Percentiles rank a stretch among this genome's conserved stretches.
Evolutionary conservation across 1,140 invertebrate genomes (phyloP).

Genomic region (Sitophilus oryzae): DNA sequence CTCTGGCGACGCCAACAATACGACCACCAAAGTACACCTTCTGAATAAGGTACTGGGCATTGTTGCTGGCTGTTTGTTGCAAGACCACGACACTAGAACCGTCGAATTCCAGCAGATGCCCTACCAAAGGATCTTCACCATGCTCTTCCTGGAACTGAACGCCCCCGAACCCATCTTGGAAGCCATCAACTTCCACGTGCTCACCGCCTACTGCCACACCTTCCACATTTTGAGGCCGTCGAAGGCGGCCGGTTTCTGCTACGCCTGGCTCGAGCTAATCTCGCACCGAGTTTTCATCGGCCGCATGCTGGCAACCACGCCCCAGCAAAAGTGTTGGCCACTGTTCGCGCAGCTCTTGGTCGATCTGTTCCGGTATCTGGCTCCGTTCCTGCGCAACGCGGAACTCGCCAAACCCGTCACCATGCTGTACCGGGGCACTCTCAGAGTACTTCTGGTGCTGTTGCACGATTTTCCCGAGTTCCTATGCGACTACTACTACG

Average conservation of each 20-base stretch:
- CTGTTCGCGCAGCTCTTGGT: conserved; percentile 88
- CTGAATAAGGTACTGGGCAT: conserved; percentile 95
- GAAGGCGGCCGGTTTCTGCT: conserved; percentile 95
- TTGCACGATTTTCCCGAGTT: conserved; percentile 99
- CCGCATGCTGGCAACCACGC: conserved; percentile 83
- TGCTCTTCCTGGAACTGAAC: conserved; percentile 95
- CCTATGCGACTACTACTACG: conserved; percentile 97
- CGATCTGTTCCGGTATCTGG: conserved; percentile 93
- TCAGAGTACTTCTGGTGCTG: conserved; percentile 91
- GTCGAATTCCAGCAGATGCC: conserved; percentile 94
- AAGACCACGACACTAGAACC: conserved; percentile 85
- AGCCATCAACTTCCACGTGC: conserved; percentile 83
- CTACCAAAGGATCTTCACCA: conserved; percentile 95
- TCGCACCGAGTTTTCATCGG: conserved; percentile 95
- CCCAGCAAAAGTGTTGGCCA: conserved; percentile 78
- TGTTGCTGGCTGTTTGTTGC: conserved; percentile 87
- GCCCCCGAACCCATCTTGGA: conserved; percentile 88
- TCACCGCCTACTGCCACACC: conserved; percentile 87
- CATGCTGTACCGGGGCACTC: conserved; percentile 90
- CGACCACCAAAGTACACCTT: conserved; percentile 91
- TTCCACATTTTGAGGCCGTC: conserved; percentile 86
- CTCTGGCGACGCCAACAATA: conserved; percentile 80
- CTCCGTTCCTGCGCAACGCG: conserved; percentile 94
- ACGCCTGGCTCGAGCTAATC: conserved; percentile 96
- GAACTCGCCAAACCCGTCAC: conserved; percentile 91